Conservation (phyloP, 2,113 vertebrate genomes). For the Hirundichthys speculiger region DNA sequence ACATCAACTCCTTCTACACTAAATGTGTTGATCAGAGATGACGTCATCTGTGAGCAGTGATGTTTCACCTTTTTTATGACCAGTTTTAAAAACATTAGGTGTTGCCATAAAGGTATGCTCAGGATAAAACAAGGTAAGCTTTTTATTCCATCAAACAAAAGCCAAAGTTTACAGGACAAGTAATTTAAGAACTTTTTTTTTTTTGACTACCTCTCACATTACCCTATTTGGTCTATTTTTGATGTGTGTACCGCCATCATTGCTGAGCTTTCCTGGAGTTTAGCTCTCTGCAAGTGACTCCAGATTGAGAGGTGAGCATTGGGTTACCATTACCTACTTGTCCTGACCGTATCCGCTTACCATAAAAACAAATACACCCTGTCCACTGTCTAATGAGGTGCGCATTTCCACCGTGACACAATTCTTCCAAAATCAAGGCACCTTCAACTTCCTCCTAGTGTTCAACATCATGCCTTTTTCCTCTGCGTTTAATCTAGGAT, state of each 20-base stretch:
- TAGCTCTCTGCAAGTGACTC: conserved; percentile 18
- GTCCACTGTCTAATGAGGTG: conserved; percentile 4
- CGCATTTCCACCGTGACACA: conserved; percentile 9
- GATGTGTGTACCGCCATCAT: not conserved
- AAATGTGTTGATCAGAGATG: too few species aligned
- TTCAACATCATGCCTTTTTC: not conserved
- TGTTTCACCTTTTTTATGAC: not conserved
- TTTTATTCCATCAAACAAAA: not conserved
- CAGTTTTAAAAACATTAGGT: not conserved
- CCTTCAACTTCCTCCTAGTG: conserved; percentile 1
- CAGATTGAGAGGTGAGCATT: conserved; percentile 10
- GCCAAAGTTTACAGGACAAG: not conserved
- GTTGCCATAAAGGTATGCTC: not conserved
- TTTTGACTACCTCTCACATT: too few species aligned
- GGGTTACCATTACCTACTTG: conserved; percentile 51
- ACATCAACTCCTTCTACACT: too few species aligned
- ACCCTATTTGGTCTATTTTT: too few species aligned
- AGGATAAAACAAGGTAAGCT: not conserved
- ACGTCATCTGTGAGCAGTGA: not conserved
- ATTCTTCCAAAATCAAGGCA: not conserved
- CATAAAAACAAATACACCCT: conserved; percentile 5
- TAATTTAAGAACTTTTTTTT: too few species aligned
- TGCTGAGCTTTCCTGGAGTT: conserved; percentile 22
- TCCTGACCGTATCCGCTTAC: conserved; percentile 52
- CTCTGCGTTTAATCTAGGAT: not conserved